Percentiles rank a stretch among this genome's conserved stretches.
Evolutionary conservation across 2,888 invertebrate species (phyloP).

Genomic region (Trichogramma evanescens): DNA sequence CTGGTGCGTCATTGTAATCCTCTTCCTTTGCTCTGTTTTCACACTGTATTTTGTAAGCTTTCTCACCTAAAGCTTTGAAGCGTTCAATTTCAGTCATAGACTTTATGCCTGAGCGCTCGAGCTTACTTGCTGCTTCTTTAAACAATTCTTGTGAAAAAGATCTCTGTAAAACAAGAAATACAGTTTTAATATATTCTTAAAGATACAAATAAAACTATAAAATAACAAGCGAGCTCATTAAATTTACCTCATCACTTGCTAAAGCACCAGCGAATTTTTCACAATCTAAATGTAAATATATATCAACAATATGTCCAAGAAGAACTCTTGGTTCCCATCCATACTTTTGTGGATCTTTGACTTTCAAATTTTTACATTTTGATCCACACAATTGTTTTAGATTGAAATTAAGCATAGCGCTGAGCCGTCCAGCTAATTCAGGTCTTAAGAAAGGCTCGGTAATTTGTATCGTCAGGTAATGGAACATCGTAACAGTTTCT

Average conservation of each 20-base stretch:
- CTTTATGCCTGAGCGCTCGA: slow-evolving; percentile 78
- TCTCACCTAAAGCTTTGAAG: slow-evolving; percentile 69
- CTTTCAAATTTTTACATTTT: slow-evolving; percentile 90
- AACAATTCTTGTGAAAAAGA: slow-evolving; percentile 91
- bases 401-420: slow-evolving; percentile 98
- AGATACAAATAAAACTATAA: background rate
- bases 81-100: slow-evolving; percentile 77
- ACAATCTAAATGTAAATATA: slow-evolving; percentile 93
- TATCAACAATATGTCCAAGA: slow-evolving; percentile 86
- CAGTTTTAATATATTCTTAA: background rate
- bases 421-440: slow-evolving; percentile 86
- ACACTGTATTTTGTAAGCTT: slow-evolving; percentile 69
- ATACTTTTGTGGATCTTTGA: slow-evolving; percentile 87
- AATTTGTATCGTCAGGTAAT: slow-evolving; percentile 90
- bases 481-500: slow-evolving; percentile 97
- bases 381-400: slow-evolving; percentile 92
- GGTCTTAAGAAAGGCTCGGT: slow-evolving; percentile 90
- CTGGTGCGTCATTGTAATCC: slow-evolving; percentile 91
- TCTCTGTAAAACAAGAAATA: slow-evolving; percentile 56
- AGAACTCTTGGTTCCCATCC: slow-evolving; percentile 94
- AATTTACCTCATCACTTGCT: slow-evolving; percentile 84
- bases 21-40: slow-evolving; percentile 82
- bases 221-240: slow-evolving; percentile 1
- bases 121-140: slow-evolving; percentile 77
- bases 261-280: slow-evolving; percentile 85